Evolutionary conservation across 2,888 invertebrate genomes (phyloP).

Genomic region (Phasia obesa): DNA sequence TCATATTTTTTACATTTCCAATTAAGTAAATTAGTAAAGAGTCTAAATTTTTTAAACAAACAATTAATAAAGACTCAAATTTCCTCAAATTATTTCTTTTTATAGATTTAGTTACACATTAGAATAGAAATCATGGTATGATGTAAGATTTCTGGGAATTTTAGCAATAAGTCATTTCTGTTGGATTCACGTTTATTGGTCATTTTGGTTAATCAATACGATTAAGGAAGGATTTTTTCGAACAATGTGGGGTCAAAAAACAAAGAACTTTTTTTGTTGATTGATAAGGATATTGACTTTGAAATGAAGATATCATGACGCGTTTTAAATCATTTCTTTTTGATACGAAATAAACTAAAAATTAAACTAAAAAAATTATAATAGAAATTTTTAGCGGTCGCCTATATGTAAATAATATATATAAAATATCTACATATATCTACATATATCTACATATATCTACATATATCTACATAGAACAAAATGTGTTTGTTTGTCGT

Average conservation of each 20-base stretch:
- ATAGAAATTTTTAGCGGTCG: no score
- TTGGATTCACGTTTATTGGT: neutral
- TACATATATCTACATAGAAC: no score
- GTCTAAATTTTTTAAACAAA: constrained; percentile 33
- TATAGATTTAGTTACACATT: neutral
- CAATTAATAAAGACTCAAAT: constrained; percentile 38
- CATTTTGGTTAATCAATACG: neutral
- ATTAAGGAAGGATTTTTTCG: neutral
- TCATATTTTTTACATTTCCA: constrained; percentile 18
- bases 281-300: no score
- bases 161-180: neutral
- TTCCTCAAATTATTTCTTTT: constrained; percentile 31
- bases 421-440: no score
- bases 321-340: no score
- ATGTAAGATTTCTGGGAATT: constrained; percentile 18
- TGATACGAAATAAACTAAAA: no score
- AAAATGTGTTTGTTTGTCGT: no score
- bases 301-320: no score
- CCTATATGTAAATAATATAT: no score
- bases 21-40: constrained; percentile 54
- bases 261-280: no score
- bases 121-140: neutral
- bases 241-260: neutral
- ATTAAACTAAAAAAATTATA: no score
- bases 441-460: no score